Conservation (phyloP, 2,888 invertebrate genomes). For the Trissonchulus sp. region DNA sequence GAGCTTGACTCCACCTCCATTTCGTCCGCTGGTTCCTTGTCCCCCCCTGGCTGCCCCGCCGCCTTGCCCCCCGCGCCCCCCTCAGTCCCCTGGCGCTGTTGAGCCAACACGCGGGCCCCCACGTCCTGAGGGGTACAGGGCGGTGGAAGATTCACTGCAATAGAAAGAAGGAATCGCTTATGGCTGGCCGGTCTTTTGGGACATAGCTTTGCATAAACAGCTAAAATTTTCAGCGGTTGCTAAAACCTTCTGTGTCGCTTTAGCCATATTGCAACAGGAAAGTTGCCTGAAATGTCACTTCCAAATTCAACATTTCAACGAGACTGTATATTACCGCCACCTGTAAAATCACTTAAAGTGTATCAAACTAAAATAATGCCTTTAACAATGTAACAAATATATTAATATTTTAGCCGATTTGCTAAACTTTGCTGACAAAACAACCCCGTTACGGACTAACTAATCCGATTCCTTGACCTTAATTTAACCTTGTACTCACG, state of each 20-base stretch:
- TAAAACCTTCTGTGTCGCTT: conserved; percentile 4
- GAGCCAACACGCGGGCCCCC: conserved; percentile 57
- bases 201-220: neutral
- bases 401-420: no score
- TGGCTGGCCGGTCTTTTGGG: neutral
- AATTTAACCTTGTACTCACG: no score
- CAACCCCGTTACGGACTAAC: no score
- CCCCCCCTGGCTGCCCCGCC: conserved; percentile 29
- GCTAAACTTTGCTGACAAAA: no score
- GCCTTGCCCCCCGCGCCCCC: neutral
- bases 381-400: no score
- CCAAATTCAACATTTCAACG: no score
- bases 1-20: conserved; percentile 47
- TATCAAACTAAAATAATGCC: no score
- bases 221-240: neutral
- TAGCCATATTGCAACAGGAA: no score
- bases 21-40: conserved; percentile 42
- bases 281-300: no score
- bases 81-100: conserved; percentile 49
- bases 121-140: conserved; percentile 59
- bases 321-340: no score
- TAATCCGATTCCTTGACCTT: no score
- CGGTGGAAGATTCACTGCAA: conserved; percentile 54
- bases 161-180: neutral
- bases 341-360: no score